Evolutionary conservation across 2,888 invertebrate genomes (phyloP).

Genomic region (Carterocephalus palaemon): DNA sequence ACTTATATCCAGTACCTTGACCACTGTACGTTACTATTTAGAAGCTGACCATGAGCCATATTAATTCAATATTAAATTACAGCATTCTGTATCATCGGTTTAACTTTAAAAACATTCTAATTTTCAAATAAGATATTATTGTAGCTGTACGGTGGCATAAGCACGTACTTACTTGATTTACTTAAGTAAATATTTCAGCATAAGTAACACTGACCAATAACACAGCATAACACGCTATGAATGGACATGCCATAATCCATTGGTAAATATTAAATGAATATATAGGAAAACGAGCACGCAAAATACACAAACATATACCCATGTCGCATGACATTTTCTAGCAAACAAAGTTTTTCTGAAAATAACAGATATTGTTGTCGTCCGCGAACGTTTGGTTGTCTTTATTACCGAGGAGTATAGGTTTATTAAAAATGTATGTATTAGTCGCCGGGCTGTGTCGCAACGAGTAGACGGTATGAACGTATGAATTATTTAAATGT

Average conservation of each 20-base stretch:
- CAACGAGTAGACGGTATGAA: slow-evolving; percentile 41
- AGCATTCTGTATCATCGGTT: slow-evolving; percentile 13
- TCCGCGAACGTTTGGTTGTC: slow-evolving; percentile 45
- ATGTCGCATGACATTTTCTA: background rate
- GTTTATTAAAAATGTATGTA: slow-evolving; percentile 60
- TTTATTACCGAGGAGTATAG: slow-evolving; percentile 44
- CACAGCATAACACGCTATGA: no score
- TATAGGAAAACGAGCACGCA: no score
- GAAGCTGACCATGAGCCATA: slow-evolving; percentile 21
- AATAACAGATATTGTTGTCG: slow-evolving; percentile 45
- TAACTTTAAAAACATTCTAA: background rate
- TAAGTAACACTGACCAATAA: no score
- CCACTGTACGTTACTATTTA: slow-evolving; percentile 16
- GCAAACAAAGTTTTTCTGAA: slow-evolving; percentile 8
- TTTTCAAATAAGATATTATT: no score
- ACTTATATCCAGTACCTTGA: slow-evolving; percentile 17
- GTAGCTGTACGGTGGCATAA: no score
- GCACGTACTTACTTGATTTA: no score
- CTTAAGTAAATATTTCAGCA: no score
- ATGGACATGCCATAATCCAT: no score
- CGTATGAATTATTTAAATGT: slow-evolving; percentile 52
- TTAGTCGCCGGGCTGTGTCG: slow-evolving; percentile 43
- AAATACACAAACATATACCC: no score
- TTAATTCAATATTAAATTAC: slow-evolving; percentile 17
- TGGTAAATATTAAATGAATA: no score